Base-by-base conservation (phyloP, 2,113 vertebrate genomes). In the Vulpes ferrilata region DNA sequence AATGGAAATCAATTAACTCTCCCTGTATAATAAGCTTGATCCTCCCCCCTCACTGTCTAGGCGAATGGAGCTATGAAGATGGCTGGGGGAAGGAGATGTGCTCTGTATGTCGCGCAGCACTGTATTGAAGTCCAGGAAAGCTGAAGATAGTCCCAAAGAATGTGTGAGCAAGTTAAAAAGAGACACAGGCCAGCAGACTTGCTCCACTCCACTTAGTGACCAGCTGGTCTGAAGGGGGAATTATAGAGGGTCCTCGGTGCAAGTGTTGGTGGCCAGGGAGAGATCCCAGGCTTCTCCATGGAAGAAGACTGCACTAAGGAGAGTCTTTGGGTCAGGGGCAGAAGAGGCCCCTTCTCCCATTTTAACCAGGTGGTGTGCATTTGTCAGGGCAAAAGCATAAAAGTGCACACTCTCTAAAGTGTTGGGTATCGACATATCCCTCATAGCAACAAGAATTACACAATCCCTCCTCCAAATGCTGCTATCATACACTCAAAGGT, bases 1-100 rank as follows among this genome's bases (percentile, higher is more conserved):
- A 96, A 96, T 76, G 92, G 84, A 96, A 98, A 96, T 85, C 95
- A 74, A 92, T 90, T 2, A 78, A 55, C 43, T 67, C 73, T 71
- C 25, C 80, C 74, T 81, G 19, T 85, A 60, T 69, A 83, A 57
- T 88, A 88, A 95, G 30, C 64, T 48, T 19, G 88, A 59, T 22
- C 43, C 51, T 80, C 57, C 20, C 64, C 43, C n/a, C 11, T 90
- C 15, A 9, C 59, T 67, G 13, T 79, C 51, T 81, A 13, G 11
- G 11, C 48, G 65, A 93, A 83, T 3, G 4, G 27, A 53, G 7
- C 53, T 62, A 0, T 10, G 78, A 48, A 55, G 35, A 55, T 12
- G 3, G 2, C 23, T 62, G 32, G 30, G 43, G 16, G 16, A 78
- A 15, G 81, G 17, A 30, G 27, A 51, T 2, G 10, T 1, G 10